phyloP scores from a whole-genome alignment of 2,113 vertebrate genomes.

The Accipiter virgatus region DNA sequence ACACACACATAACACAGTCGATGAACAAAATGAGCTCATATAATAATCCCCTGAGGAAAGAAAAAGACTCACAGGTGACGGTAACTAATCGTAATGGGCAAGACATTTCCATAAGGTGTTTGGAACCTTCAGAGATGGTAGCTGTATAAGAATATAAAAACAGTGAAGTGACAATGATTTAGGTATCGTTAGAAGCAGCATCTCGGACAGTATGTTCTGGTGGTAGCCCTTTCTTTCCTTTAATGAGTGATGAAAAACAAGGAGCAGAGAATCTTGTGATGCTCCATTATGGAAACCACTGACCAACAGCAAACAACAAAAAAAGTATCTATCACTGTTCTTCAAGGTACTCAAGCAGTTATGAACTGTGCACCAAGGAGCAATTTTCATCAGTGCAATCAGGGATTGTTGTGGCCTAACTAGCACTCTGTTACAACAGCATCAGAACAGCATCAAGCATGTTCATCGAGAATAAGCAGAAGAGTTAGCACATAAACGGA shows the following conservation, averaged over 20 bases:
- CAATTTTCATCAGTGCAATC: neutral
- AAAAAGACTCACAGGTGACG: neutral
- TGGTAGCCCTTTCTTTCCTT: neutral
- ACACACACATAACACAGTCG: neutral
- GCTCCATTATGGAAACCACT: neutral
- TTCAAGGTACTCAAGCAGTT: neutral
- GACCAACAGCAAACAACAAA: neutral
- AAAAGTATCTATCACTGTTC: neutral
- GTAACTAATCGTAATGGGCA: neutral
- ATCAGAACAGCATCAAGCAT: neutral
- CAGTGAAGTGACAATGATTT: neutral
- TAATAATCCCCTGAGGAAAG: neutral
- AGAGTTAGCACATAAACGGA: neutral
- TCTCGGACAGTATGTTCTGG: neutral
- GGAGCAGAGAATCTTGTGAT: neutral
- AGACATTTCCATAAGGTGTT: neutral
- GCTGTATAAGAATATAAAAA: neutral
- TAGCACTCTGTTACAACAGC: neutral
- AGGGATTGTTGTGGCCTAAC: neutral
- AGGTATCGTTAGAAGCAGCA: neutral
- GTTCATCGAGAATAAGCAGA: neutral
- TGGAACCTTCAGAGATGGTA: neutral
- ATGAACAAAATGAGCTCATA: neutral
- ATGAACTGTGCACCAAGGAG: neutral
- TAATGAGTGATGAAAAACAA: neutral